These are phyloP conservation scores for Netelia inedita DNA, from an alignment of 2,888 invertebrate species.

Conservation along the genomic window DNA sequence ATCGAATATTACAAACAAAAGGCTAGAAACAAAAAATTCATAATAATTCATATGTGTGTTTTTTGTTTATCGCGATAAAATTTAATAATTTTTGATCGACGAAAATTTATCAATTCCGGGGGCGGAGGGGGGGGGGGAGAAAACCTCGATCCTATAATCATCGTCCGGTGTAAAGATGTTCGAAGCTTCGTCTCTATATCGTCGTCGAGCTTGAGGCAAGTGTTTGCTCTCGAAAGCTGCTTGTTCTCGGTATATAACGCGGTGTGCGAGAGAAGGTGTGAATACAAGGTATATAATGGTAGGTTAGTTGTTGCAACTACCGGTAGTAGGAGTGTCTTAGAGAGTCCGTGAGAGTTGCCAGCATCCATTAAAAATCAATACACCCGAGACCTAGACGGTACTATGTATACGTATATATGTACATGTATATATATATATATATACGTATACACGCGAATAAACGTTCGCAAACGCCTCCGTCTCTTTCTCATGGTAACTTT, in stretches of 20 bases:
- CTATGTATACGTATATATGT: slow-evolving; percentile 11
- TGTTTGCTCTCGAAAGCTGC: slow-evolving; percentile 64
- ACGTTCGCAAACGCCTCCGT: neutral
- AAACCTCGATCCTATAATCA: neutral
- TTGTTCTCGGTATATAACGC: slow-evolving; percentile 48
- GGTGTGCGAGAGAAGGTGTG: neutral
- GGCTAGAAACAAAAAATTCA: too few relatives aligned
- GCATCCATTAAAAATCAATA: slow-evolving; percentile 72
- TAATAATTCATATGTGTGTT: too few relatives aligned
- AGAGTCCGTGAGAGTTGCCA: slow-evolving; percentile 56
- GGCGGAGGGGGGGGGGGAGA: too few relatives aligned
- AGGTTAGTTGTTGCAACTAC: slow-evolving; percentile 51
- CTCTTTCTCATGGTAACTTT: neutral
- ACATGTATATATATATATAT: slow-evolving; percentile 15
- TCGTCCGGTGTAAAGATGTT: slow-evolving; percentile 9
- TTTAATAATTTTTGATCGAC: too few relatives aligned
- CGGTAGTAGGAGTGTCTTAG: slow-evolving; percentile 12
- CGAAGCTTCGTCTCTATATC: slow-evolving; percentile 9
- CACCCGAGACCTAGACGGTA: slow-evolving; percentile 56
- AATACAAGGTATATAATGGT: slow-evolving; percentile 1
- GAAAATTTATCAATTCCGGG: too few relatives aligned
- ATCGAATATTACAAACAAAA: too few relatives aligned
- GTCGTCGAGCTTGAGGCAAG: slow-evolving; percentile 27
- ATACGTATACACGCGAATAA: slow-evolving; percentile 28
- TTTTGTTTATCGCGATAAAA: too few relatives aligned